These are phyloP conservation scores for Tringa solitaria DNA, from an alignment of 2,113 vertebrate species.

Conservation along the genomic window DNA sequence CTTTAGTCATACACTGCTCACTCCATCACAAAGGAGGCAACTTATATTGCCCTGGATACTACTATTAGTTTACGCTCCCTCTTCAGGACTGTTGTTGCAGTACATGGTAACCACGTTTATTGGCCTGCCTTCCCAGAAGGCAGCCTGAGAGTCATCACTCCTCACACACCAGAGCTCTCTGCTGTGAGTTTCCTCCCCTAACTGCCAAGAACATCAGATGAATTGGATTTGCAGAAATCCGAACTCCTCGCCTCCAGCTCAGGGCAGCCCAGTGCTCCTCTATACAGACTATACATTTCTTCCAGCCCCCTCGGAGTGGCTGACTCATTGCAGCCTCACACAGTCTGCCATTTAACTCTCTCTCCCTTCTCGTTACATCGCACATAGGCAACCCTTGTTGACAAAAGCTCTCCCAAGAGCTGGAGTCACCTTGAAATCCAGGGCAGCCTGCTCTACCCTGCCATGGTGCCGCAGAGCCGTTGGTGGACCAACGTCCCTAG, in stretches of 20 bases:
- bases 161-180: constrained; percentile 13
- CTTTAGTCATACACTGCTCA: background rate
- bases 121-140: constrained; percentile 15
- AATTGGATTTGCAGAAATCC: constrained; percentile 54
- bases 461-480: accelerated
- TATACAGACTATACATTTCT: constrained; percentile 31
- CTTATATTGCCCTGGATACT: background rate
- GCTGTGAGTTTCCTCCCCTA: constrained; percentile 14
- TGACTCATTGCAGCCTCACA: background rate
- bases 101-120: background rate
- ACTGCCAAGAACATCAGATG: constrained; percentile 57
- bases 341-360: background rate
- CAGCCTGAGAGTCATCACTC: constrained; percentile 48
- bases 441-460: background rate
- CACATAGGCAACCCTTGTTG: background rate
- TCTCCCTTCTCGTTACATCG: background rate
- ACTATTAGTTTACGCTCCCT: background rate
- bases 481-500: accelerated
- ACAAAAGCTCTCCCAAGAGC: background rate
- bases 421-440: background rate
- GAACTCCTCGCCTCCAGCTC: background rate
- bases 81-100: constrained; percentile 23
- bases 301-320: background rate
- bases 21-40: background rate
- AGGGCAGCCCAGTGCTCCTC: background rate